Base-by-base conservation (phyloP, 23 tunicate species). In the Styela plicata region DNA sequence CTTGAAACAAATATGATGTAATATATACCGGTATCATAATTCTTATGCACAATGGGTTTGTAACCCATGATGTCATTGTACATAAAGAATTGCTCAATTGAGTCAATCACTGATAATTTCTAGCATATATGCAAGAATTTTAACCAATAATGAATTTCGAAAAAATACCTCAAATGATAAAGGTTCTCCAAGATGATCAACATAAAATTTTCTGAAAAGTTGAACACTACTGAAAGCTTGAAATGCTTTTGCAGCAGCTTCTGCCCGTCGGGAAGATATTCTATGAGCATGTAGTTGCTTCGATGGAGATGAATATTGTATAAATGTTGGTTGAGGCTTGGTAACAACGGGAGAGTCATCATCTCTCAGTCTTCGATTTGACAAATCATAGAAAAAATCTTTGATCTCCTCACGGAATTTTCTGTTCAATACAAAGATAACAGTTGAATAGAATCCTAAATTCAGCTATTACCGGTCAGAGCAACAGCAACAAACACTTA, bases 131-230 rank as follows among this genome's bases (percentile, higher is more conserved):
- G n/a, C n/a, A n/a, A n/a, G n/a, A n/a, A n/a, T n/a, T n/a, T n/a
- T n/a, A n/a, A n/a, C n/a, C n/a, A n/a, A n/a, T n/a, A n/a, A n/a
- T n/a, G n/a, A n/a, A n/a, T n/a, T n/a, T n/a, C n/a, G n/a, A n/a
- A n/a, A n/a, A n/a, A n/a, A n/a, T n/a, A n/a, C 74, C 61, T 28
- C 73, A 23, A 83, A 85, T 73, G 33, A 13, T 44, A 90, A 31
- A 1, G 89, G 85, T 70, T 88, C 89, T 1, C 98, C 98, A 18
- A 93, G 62, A 36, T 84, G 94, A 69, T 93, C 98, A 33, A 93
- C 2, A 67, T 90, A 93, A 70, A 93, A 93, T 5, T 76, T 52
- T 36, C 44, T 44, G 24, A 31, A 76, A 25, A 76, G 17, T n/a
- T 76, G 81, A 53, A 44, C 10, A 53, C 81, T 76, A 7, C 63